Conservation (phyloP, 2,113 vertebrate genomes). For the Lophius piscatorius region DNA sequence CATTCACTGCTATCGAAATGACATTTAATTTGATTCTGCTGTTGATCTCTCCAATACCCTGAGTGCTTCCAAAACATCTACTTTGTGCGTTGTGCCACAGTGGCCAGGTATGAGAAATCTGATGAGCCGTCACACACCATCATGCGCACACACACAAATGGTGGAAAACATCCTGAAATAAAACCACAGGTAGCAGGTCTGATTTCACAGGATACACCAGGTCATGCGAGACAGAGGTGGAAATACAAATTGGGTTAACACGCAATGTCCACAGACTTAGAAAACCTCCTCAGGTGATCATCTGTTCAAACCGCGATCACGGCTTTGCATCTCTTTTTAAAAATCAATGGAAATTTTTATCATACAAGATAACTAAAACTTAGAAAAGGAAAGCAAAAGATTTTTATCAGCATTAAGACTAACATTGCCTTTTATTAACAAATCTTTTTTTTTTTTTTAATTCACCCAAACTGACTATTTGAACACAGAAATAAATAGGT, state of each 20-base stretch:
- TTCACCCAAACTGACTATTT: too few relatives aligned
- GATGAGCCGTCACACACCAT: slow-evolving; percentile 72
- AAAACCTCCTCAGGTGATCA: slow-evolving; percentile 31
- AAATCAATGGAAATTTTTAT: too few relatives aligned
- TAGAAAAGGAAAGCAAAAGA: too few relatives aligned
- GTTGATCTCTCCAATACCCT: slow-evolving; percentile 80
- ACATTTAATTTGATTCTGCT: slow-evolving; percentile 85
- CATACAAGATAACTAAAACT: too few relatives aligned
- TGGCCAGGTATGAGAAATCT: slow-evolving; percentile 76
- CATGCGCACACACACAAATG: slow-evolving; percentile 54
- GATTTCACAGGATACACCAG: slow-evolving; percentile 76
- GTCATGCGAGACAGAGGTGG: slow-evolving; percentile 76
- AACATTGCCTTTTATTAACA: too few relatives aligned
- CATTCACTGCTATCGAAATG: slow-evolving; percentile 83
- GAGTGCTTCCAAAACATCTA: slow-evolving; percentile 80
- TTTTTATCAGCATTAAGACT: too few relatives aligned
- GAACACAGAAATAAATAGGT: too few relatives aligned
- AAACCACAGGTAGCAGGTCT: slow-evolving; percentile 73
- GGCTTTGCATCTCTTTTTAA: slow-evolving; percentile 2
- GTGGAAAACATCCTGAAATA: slow-evolving; percentile 84
- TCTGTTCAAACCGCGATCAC: slow-evolving; percentile 4
- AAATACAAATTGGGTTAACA: slow-evolving; percentile 75
- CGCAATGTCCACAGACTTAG: slow-evolving; percentile 19
- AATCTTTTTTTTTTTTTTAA: too few relatives aligned
- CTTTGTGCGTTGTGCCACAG: slow-evolving; percentile 65